Percentiles rank a stretch among this genome's conserved stretches.
Conservation (phyloP, 2,888 invertebrate genomes). For the Dasypogon diadema region DNA sequence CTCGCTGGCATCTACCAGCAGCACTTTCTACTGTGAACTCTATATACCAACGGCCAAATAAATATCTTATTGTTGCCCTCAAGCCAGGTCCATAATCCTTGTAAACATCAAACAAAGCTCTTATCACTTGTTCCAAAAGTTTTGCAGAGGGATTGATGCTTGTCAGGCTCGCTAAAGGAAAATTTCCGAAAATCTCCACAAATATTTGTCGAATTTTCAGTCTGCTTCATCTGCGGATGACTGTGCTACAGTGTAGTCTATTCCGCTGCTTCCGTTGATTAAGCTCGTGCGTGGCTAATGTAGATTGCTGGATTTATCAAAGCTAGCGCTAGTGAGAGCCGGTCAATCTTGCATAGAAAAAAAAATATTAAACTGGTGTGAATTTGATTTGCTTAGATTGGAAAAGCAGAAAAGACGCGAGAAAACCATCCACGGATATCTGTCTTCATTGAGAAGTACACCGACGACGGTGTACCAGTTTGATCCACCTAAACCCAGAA, state of each 20-base stretch:
- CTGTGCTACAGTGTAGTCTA: neutral
- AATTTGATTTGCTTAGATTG: too few relatives aligned
- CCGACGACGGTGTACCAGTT: conserved; percentile 22
- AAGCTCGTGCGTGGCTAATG: neutral
- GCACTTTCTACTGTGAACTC: too few relatives aligned
- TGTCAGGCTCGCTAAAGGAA: neutral
- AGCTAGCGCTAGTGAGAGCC: too few relatives aligned
- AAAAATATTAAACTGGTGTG: too few relatives aligned
- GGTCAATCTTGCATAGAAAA: neutral
- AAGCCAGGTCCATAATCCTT: conserved; percentile 6
- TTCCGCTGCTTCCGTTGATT: neutral
- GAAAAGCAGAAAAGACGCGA: neutral
- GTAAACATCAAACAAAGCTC: neutral
- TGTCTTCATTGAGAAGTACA: neutral
- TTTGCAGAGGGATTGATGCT: neutral
- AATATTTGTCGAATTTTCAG: neutral
- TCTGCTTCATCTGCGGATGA: neutral
- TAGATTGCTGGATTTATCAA: neutral
- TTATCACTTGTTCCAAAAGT: neutral
- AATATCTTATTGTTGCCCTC: neutral
- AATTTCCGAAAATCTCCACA: neutral
- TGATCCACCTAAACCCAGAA: conserved; percentile 35
- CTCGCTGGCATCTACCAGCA: neutral
- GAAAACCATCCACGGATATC: neutral
- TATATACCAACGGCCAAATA: neutral